phyloP scores from a whole-genome alignment of 1,140 invertebrate species.

The Amyelois transitella region DNA sequence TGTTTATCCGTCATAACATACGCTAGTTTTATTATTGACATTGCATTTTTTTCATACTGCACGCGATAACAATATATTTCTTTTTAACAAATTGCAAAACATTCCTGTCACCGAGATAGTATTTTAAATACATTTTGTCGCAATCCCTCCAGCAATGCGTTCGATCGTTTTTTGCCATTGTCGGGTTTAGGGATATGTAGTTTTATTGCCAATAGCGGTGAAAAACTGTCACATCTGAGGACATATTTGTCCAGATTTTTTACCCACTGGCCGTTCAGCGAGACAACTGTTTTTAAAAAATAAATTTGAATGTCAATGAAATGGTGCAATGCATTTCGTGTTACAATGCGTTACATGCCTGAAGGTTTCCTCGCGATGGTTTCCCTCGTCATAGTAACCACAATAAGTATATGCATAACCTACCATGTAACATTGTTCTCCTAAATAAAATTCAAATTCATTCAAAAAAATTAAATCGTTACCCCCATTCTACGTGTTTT shows the following conservation, averaged over 20 bases:
- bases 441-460: too few species aligned
- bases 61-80: background rate
- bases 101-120: background rate
- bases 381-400: too few species aligned
- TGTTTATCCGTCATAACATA: too few species aligned
- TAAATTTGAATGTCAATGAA: background rate
- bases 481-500: too few species aligned
- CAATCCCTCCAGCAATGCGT: background rate
- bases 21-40: too few species aligned
- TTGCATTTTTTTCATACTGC: background rate
- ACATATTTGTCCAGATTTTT: background rate
- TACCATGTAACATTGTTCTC: too few species aligned
- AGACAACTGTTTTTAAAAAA: background rate
- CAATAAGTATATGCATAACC: too few species aligned
- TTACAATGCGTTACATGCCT: too few species aligned
- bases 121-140: background rate
- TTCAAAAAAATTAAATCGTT: too few species aligned
- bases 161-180: background rate
- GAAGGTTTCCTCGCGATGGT: too few species aligned
- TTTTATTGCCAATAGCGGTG: background rate
- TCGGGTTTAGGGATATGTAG: background rate
- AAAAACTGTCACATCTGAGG: background rate
- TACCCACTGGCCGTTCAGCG: background rate
- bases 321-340: too few species aligned
- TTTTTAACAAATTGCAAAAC: background rate